Evolutionary conservation across 2,888 invertebrate species (phyloP).

Genomic region (Netelia fuscicornis): DNA sequence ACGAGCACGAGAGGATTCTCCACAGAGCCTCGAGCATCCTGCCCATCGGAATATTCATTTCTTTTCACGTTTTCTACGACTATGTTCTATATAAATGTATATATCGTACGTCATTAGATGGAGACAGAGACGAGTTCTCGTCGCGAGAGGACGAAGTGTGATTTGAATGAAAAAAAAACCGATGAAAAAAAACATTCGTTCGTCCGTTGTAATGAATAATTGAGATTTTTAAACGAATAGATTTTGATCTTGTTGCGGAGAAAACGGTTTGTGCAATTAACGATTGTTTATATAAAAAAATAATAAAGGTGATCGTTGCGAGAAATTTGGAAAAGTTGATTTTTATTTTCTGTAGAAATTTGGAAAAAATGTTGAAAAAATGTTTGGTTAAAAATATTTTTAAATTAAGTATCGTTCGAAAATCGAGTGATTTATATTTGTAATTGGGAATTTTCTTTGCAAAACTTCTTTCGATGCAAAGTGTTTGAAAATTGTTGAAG

Average conservation of each 20-base stretch:
- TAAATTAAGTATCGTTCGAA: no score
- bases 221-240: background rate
- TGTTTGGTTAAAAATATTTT: no score
- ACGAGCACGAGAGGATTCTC: conserved; percentile 11
- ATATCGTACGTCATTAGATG: background rate
- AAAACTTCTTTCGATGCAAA: background rate
- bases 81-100: background rate
- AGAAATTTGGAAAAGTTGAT: no score
- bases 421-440: no score
- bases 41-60: conserved; percentile 46
- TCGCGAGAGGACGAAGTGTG: background rate
- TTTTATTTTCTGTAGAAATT: no score
- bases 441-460: no score
- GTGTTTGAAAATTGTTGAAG: background rate
- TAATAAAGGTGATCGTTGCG: no score
- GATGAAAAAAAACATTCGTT: no score
- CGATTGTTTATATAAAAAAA: no score
- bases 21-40: conserved; percentile 1
- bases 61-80: conserved; percentile 15
- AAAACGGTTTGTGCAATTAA: no score
- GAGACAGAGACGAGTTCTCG: background rate
- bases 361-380: no score
- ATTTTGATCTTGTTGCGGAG: background rate
- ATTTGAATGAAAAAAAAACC: no score
- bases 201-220: background rate